These are phyloP conservation scores for Crocallis elinguaria DNA, from an alignment of 2,888 invertebrate species.

Conservation along the genomic window DNA sequence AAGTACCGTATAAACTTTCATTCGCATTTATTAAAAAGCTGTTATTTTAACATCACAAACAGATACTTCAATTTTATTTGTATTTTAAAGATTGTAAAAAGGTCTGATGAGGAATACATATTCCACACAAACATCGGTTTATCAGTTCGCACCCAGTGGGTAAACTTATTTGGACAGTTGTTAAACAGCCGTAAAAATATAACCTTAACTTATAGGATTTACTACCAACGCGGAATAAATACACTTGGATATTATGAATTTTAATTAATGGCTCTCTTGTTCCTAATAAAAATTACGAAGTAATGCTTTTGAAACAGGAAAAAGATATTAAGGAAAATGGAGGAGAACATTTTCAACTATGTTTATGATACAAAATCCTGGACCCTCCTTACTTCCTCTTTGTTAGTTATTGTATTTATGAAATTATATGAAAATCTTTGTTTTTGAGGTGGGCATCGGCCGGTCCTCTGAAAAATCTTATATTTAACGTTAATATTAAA, in stretches of 20 bases:
- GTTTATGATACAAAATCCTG: slow-evolving; percentile 10
- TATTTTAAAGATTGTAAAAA: no score
- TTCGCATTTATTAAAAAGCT: no score
- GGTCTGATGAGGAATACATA: no score
- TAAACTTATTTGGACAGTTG: slow-evolving; percentile 5
- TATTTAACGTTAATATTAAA: no score
- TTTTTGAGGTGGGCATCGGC: no score
- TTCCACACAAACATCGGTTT: no score
- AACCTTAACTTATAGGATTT: slow-evolving; percentile 26
- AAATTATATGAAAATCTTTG: no score
- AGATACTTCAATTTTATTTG: no score
- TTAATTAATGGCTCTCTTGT: slow-evolving; percentile 33
- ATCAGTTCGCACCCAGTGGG: background rate
- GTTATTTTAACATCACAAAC: no score
- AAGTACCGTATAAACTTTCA: no score
- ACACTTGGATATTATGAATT: slow-evolving; percentile 34
- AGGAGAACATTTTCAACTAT: slow-evolving; percentile 23
- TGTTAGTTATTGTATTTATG: background rate
- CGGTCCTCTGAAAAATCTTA: no score
- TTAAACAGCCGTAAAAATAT: slow-evolving; percentile 20
- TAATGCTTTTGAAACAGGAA: slow-evolving; percentile 25
- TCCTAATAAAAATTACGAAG: slow-evolving; percentile 20
- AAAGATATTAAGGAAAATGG: slow-evolving; percentile 27
- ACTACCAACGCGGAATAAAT: slow-evolving; percentile 27
- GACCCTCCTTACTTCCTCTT: slow-evolving; percentile 2